These are phyloP conservation scores for Sibirionetta formosa DNA, from an alignment of 2,797 vertebrate genomes.

Conservation along the genomic window DNA sequence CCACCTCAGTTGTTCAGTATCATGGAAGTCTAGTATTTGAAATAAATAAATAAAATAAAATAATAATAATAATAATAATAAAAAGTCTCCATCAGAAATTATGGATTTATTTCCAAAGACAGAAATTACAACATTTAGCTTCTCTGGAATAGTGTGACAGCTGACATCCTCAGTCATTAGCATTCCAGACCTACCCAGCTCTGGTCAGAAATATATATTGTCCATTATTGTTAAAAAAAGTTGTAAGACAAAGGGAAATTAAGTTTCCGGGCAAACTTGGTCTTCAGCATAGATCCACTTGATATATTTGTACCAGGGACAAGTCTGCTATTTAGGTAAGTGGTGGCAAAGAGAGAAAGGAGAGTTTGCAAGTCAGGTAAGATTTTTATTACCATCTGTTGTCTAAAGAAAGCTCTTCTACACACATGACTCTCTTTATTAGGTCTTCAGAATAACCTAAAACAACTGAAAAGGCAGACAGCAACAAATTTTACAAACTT, in stretches of 20 bases:
- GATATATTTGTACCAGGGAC: not conserved
- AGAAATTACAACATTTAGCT: not conserved
- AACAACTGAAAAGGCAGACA: not conserved
- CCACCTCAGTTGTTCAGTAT: not conserved
- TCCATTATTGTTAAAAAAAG: not conserved
- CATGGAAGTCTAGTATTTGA: not conserved
- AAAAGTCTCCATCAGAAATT: not conserved
- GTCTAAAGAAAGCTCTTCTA: not conserved
- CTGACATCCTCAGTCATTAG: not conserved
- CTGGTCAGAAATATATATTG: not conserved
- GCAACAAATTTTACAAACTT: not conserved
- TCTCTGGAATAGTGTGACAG: not conserved
- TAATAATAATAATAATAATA: not conserved
- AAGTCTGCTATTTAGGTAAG: not conserved
- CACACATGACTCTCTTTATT: not conserved
- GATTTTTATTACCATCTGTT: not conserved
- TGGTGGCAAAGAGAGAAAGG: not conserved
- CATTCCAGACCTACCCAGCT: not conserved
- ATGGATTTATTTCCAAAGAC: not conserved
- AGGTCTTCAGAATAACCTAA: not conserved
- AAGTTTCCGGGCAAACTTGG: not conserved
- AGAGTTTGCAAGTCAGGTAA: not conserved
- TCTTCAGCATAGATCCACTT: not conserved
- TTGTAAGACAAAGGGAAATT: not conserved
- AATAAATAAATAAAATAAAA: no score